Evolutionary conservation across 1,140 invertebrate genomes (phyloP).

Genomic region (Listronotus bonariensis): DNA sequence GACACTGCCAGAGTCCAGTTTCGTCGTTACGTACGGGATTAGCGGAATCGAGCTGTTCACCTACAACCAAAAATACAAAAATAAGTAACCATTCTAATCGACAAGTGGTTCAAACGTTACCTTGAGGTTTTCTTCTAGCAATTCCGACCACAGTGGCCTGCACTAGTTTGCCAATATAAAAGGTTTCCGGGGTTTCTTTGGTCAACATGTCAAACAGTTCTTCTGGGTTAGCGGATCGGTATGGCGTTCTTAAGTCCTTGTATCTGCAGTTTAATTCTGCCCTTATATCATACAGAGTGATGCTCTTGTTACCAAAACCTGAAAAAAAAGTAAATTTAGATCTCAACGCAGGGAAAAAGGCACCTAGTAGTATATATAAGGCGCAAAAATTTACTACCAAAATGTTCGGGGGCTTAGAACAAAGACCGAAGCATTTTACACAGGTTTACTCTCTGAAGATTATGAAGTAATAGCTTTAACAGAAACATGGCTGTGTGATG

Average conservation of each 20-base stretch:
- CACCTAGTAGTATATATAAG: too few relatives aligned
- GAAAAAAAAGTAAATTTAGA: too few relatives aligned
- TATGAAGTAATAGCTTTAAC: too few relatives aligned
- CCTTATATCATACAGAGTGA: constrained; percentile 96
- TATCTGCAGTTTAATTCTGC: constrained; percentile 95
- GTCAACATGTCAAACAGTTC: constrained; percentile 94
- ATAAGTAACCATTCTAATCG: neutral
- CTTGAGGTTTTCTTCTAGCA: constrained; percentile 85
- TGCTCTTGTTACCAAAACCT: constrained; percentile 95
- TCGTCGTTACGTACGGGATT: constrained; percentile 94
- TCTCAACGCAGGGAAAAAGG: too few relatives aligned
- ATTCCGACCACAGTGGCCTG: constrained; percentile 76
- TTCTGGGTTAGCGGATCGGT: constrained; percentile 78
- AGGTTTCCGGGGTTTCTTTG: constrained; percentile 94
- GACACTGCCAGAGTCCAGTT: constrained; percentile 95
- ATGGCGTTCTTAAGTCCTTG: constrained; percentile 88
- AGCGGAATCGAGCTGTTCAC: constrained; percentile 92
- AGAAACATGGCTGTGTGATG: too few relatives aligned
- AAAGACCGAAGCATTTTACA: too few relatives aligned
- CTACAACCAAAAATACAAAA: constrained; percentile 6
- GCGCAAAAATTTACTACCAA: too few relatives aligned
- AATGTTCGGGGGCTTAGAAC: too few relatives aligned
- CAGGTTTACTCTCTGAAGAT: too few relatives aligned
- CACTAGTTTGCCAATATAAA: constrained; percentile 90
- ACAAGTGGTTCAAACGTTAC: constrained; percentile 1